A percentile compares a stretch with the other conserved stretches of the same genome.
phyloP scores from a whole-genome alignment of 2,113 vertebrate species.

The Callospermophilus lateralis region DNA sequence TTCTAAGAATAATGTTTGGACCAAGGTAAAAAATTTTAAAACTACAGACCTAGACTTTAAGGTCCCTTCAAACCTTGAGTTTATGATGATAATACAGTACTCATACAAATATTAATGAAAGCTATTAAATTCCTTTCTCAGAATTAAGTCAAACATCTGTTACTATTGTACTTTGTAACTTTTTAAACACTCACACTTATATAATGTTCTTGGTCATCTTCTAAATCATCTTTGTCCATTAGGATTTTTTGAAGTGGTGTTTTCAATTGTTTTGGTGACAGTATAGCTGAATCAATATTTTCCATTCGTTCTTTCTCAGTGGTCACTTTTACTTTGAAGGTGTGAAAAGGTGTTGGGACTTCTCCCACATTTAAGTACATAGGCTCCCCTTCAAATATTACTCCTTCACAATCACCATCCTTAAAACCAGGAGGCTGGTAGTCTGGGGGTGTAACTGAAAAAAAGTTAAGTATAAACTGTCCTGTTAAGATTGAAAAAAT shows the following conservation, averaged over 20 bases:
- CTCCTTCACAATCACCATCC: conserved; percentile 88
- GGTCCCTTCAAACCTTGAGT: conserved; percentile 29
- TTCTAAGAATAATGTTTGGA: conserved; percentile 48
- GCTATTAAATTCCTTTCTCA: background rate
- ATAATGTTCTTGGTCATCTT: conserved; percentile 69
- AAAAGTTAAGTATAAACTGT: background rate
- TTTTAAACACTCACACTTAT: conserved; percentile 77
- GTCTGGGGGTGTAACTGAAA: conserved; percentile 93
- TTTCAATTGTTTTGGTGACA: conserved; percentile 77
- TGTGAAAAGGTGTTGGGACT: conserved; percentile 94
- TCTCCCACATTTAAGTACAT: conserved; percentile 94
- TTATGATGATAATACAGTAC: conserved; percentile 22
- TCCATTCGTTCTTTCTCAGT: conserved; percentile 95
- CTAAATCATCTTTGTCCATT: conserved; percentile 78
- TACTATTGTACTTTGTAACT: background rate
- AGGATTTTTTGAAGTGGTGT: conserved; percentile 79
- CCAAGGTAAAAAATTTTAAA: conserved; percentile 39
- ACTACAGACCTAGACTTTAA: background rate
- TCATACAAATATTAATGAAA: conserved; percentile 39
- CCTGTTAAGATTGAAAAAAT: conserved; percentile 49
- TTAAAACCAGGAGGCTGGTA: conserved; percentile 98
- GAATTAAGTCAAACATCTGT: background rate
- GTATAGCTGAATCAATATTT: conserved; percentile 86
- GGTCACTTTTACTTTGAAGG: conserved; percentile 93
- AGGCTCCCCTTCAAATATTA: conserved; percentile 93